These are phyloP conservation scores for Cirrhinus mrigala DNA, from an alignment of 2,797 vertebrate species.

Conservation along the genomic window DNA sequence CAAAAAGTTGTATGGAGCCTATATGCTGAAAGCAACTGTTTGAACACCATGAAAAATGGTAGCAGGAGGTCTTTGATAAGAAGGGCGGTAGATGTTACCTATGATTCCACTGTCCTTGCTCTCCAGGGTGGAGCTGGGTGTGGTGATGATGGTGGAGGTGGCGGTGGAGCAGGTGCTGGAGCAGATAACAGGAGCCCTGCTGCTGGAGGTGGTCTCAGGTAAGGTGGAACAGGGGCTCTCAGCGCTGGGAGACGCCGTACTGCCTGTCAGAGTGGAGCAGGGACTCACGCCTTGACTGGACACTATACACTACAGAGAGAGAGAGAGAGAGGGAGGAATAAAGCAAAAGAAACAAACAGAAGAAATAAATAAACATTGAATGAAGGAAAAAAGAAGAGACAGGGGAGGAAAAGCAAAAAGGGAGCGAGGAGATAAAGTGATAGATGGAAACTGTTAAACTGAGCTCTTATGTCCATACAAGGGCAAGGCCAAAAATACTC, in stretches of 20 bases:
- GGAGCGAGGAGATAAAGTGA: constrained; percentile 3
- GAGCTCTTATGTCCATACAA: constrained; percentile 42
- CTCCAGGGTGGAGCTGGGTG: constrained; percentile 97
- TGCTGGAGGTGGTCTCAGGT: constrained; percentile 82
- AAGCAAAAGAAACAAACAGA: neutral
- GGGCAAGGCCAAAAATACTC: constrained; percentile 50
- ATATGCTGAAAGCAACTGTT: neutral
- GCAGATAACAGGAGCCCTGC: constrained; percentile 63
- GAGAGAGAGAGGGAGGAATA: neutral
- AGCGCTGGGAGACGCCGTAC: constrained; percentile 93
- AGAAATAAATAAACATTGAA: constrained; percentile 1
- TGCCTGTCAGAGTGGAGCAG: constrained; percentile 96
- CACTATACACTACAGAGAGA: constrained; percentile 79
- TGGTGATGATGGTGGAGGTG: constrained; percentile 84
- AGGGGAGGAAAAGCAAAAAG: constrained; percentile 18
- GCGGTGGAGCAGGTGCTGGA: constrained; percentile 76
- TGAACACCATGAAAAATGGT: neutral
- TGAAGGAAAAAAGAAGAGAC: neutral
- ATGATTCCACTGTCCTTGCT: constrained; percentile 99
- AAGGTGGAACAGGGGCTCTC: constrained; percentile 96
- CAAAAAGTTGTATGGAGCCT: neutral
- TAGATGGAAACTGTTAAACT: constrained; percentile 31
- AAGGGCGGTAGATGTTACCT: constrained; percentile 75
- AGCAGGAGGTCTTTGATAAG: neutral
- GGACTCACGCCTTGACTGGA: constrained; percentile 93